A percentile compares a stretch with the other conserved stretches of the same genome.
Evolutionary conservation across 2,113 vertebrate genomes (phyloP).

Genomic region (Bubo scandiacus): DNA sequence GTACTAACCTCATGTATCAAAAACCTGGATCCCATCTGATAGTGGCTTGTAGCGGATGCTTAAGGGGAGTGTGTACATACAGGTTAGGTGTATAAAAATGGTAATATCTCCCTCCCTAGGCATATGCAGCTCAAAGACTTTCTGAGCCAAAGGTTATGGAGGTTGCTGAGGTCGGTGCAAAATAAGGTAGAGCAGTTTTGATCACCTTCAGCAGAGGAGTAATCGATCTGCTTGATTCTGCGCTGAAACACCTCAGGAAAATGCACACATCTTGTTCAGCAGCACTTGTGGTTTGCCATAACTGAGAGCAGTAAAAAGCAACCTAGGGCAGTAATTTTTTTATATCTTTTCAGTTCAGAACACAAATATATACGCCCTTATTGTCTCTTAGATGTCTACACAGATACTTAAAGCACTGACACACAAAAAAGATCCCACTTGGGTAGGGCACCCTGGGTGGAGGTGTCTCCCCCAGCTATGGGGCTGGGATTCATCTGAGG

Average conservation of each 20-base stretch:
- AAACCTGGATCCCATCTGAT: neutral
- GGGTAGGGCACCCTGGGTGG: neutral
- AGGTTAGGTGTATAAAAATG: neutral
- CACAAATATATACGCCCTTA: neutral
- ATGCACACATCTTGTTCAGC: neutral
- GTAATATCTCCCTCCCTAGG: neutral
- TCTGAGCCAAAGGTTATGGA: neutral
- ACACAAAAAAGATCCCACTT: neutral
- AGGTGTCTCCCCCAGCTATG: neutral
- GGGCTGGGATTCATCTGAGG: neutral
- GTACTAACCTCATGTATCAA: neutral
- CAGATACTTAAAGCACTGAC: neutral
- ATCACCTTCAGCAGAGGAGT: neutral
- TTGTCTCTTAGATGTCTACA: neutral
- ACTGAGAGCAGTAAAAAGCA: neutral
- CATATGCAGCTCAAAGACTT: neutral
- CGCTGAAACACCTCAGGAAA: neutral
- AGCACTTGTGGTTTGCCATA: neutral
- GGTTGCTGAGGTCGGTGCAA: neutral
- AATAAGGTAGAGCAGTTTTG: neutral
- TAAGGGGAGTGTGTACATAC: neutral
- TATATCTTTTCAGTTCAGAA: neutral
- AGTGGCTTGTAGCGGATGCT: neutral
- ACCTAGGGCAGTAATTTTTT: neutral
- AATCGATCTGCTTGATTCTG: neutral